Percentiles rank a stretch among this genome's conserved stretches.
Evolutionary conservation across 2,113 vertebrate species (phyloP).

Genomic region (Nycticebus coucang): DNA sequence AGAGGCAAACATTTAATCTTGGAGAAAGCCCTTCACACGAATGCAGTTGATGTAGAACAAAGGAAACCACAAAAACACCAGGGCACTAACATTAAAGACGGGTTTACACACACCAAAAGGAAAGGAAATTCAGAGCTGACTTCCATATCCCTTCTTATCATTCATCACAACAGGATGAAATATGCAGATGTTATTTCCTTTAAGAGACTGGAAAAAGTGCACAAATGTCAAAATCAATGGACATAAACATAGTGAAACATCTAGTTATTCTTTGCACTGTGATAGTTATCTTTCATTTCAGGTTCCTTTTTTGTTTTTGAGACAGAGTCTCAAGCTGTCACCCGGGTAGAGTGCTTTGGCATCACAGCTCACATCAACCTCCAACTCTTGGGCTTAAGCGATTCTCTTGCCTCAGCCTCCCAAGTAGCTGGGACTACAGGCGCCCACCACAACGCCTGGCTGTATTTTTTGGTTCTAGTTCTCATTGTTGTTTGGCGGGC

Average conservation of each 20-base stretch:
- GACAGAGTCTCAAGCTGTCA: no score
- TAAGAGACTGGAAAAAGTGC: not conserved
- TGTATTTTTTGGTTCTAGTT: no score
- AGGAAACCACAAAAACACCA: constrained; percentile 44
- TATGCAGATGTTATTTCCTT: constrained; percentile 33
- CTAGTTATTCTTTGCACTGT: constrained; percentile 7
- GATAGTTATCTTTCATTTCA: constrained; percentile 5
- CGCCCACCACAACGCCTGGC: no score
- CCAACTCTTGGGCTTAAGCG: no score
- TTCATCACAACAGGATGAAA: constrained; percentile 54
- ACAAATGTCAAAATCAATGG: constrained; percentile 47
- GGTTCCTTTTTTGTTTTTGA: not conserved
- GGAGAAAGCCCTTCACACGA: constrained; percentile 58
- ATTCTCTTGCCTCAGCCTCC: no score
- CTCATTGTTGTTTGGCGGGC: no score
- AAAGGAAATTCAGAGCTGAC: constrained; percentile 65
- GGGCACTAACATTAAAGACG: constrained; percentile 50
- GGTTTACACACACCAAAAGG: constrained; percentile 61
- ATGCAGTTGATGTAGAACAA: constrained; percentile 18
- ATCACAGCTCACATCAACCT: no score
- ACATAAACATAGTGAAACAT: constrained; percentile 29
- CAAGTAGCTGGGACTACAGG: no score
- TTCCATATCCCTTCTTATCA: constrained; percentile 52
- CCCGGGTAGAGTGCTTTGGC: no score
- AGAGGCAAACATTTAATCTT: constrained; percentile 65